These are phyloP conservation scores for Poecilia gillii DNA, from an alignment of 2,797 vertebrate species.

Conservation along the genomic window DNA sequence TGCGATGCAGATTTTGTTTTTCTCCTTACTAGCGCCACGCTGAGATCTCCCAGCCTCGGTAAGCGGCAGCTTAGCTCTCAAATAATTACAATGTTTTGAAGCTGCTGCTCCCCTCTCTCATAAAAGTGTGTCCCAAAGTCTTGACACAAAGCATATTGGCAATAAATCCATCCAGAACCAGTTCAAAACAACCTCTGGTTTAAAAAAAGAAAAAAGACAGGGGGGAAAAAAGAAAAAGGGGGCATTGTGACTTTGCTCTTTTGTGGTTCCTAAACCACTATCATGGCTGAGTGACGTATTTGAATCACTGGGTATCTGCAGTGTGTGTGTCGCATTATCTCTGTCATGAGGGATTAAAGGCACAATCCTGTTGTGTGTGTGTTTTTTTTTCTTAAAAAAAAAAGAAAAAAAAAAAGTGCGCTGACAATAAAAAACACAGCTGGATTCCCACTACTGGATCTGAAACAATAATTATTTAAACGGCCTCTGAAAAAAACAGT, in stretches of 20 bases:
- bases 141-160: conserved; percentile 47
- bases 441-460: neutral
- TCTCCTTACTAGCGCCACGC: neutral
- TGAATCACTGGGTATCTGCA: conserved; percentile 14
- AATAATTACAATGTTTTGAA: conserved; percentile 44
- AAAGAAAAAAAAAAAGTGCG: neutral
- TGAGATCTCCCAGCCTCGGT: conserved; percentile 14
- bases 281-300: conserved; percentile 21
- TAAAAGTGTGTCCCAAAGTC: conserved; percentile 40
- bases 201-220: conserved; percentile 17
- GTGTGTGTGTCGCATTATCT: conserved; percentile 45
- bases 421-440: conserved; percentile 1
- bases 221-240: conserved; percentile 15
- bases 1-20: conserved; percentile 22
- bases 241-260: conserved; percentile 32
- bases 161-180: conserved; percentile 44
- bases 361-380: neutral
- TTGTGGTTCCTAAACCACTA: conserved; percentile 41
- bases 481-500: neutral
- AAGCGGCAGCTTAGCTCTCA: conserved; percentile 19
- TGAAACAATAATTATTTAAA: neutral
- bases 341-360: conserved; percentile 37
- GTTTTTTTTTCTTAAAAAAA: neutral
- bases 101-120: conserved; percentile 25
- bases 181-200: conserved; percentile 33